Evolutionary conservation across 1,140 invertebrate species (phyloP).

Genomic region (Callitettix versicolor): DNA sequence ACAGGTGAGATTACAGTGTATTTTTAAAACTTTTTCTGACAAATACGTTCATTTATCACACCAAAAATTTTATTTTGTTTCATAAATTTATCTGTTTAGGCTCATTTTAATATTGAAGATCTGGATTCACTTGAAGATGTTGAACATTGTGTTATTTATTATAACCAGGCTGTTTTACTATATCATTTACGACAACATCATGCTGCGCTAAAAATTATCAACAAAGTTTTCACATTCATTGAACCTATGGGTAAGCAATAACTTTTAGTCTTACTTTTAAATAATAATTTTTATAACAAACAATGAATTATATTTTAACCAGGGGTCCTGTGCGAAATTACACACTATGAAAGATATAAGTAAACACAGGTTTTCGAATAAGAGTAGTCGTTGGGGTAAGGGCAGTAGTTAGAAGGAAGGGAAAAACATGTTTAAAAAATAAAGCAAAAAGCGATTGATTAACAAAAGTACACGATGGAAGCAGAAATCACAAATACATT

Average conservation of each 20-base stretch:
- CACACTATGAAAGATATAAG: too few relatives aligned
- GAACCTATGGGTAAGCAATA: constrained; percentile 57
- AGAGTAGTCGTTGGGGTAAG: too few relatives aligned
- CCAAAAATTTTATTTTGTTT: not conserved
- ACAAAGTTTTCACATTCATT: constrained; percentile 59
- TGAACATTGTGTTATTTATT: constrained; percentile 56
- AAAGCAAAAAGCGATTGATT: too few relatives aligned
- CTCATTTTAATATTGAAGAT: constrained; percentile 40
- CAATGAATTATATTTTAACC: not conserved
- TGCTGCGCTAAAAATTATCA: constrained; percentile 58
- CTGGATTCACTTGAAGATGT: constrained; percentile 50
- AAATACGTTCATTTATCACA: not conserved
- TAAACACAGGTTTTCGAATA: too few relatives aligned
- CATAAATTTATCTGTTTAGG: constrained; percentile 25
- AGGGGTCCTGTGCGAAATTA: too few relatives aligned
- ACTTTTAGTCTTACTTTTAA: constrained; percentile 25
- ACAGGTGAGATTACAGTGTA: constrained; percentile 34
- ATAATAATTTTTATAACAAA: constrained; percentile 26
- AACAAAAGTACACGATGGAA: too few relatives aligned
- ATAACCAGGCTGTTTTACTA: constrained; percentile 73
- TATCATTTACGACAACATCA: constrained; percentile 71
- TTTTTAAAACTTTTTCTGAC: constrained; percentile 31
- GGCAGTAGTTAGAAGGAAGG: too few relatives aligned
- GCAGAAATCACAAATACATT: too few relatives aligned
- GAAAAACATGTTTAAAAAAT: too few relatives aligned